Conservation (phyloP, 1,140 invertebrate genomes). For the Drusus annulatus region DNA sequence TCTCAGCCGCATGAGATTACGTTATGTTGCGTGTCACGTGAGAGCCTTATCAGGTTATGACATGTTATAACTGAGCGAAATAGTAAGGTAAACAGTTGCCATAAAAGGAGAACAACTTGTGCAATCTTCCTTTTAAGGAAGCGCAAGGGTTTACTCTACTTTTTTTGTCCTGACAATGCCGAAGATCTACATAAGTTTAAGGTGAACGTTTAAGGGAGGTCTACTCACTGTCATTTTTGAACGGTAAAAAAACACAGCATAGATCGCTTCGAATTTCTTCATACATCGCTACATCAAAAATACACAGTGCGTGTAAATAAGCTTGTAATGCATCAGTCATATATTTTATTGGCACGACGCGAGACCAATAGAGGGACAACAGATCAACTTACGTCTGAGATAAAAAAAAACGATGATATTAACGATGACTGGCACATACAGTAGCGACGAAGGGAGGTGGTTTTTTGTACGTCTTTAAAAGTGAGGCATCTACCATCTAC, state of each 20-base stretch:
- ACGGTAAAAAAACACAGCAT: background rate
- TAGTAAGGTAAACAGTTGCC: background rate
- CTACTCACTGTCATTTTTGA: background rate
- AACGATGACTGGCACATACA: slow-evolving; percentile 18
- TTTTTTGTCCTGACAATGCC: background rate
- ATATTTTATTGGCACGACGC: slow-evolving; percentile 9
- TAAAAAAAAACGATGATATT: slow-evolving; percentile 6
- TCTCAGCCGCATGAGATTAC: background rate
- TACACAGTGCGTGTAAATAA: background rate
- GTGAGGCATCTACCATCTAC: too few species aligned
- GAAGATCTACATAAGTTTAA: background rate
- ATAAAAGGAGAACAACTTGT: slow-evolving; percentile 1
- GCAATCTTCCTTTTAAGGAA: background rate
- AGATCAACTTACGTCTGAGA: background rate
- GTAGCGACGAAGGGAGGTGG: slow-evolving; percentile 10
- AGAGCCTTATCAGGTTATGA: slow-evolving; percentile 5
- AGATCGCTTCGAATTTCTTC: background rate
- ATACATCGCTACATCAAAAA: too few species aligned
- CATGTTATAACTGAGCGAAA: slow-evolving; percentile 8
- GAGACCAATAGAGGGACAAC: background rate
- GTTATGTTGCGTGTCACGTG: background rate
- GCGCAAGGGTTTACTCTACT: background rate
- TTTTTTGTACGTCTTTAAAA: background rate
- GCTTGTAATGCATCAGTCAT: slow-evolving; percentile 12
- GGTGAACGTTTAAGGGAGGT: slow-evolving; percentile 3